These are phyloP conservation scores for Premnoplex brunnescens DNA, from an alignment of 2,797 vertebrate species.

Conservation along the genomic window DNA sequence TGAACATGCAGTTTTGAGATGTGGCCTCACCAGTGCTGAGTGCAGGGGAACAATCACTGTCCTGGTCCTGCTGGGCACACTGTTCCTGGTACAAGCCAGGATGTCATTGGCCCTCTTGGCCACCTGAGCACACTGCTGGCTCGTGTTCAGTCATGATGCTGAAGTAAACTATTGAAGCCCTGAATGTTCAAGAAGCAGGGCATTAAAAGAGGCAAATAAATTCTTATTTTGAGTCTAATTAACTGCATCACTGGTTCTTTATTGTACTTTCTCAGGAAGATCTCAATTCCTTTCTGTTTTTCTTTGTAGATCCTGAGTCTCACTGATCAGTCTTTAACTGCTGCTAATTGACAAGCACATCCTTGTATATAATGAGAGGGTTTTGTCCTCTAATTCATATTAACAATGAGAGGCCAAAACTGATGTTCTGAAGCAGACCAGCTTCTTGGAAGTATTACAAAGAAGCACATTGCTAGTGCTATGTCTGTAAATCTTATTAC, in stretches of 20 bases:
- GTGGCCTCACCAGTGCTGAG: neutral
- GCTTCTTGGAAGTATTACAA: slow-evolving; percentile 41
- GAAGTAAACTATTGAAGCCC: neutral
- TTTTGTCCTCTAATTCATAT: slow-evolving; percentile 46
- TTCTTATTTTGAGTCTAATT: slow-evolving; percentile 31
- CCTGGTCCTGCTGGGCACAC: neutral
- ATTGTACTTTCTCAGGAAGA: slow-evolving; percentile 35
- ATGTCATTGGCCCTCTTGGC: neutral
- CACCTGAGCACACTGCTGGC: neutral
- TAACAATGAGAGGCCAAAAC: slow-evolving; percentile 34
- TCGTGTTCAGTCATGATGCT: too few species aligned
- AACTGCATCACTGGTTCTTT: neutral
- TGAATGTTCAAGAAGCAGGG: neutral
- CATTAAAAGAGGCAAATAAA: neutral
- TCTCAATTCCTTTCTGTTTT: slow-evolving; percentile 35
- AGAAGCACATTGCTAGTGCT: slow-evolving; percentile 12
- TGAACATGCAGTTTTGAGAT: accelerated
- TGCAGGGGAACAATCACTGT: accelerated
- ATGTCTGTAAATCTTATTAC: slow-evolving; percentile 57
- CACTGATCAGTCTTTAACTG: slow-evolving; percentile 38
- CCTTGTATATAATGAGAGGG: slow-evolving; percentile 8
- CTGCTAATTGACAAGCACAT: slow-evolving; percentile 19
- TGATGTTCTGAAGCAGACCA: slow-evolving; percentile 44
- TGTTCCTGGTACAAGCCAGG: neutral
- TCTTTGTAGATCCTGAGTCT: slow-evolving; percentile 4